A percentile compares a stretch with the other conserved stretches of the same genome.
These are phyloP conservation scores for Gobio occitaniae DNA, from an alignment of 2,797 vertebrate species.

Conservation along the genomic window DNA sequence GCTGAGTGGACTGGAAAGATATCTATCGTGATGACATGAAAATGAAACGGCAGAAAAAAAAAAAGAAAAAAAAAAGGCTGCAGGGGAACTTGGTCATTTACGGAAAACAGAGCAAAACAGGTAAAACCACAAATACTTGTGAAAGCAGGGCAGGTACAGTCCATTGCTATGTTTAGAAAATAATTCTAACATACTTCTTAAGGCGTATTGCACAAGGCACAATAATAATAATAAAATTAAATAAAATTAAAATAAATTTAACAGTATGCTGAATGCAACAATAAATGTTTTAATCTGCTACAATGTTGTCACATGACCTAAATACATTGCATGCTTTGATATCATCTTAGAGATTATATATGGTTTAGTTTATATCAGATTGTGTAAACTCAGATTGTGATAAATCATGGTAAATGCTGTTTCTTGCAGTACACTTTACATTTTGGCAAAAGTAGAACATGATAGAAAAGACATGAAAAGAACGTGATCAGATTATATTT, in stretches of 20 bases:
- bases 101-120: constrained; percentile 30
- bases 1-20: neutral
- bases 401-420: neutral
- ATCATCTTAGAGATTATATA: neutral
- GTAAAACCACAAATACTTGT: constrained; percentile 31
- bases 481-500: neutral
- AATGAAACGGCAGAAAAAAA: constrained; percentile 17
- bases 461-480: no score
- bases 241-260: neutral
- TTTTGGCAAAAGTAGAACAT: neutral
- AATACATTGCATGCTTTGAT: neutral
- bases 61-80: constrained; percentile 3
- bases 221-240: neutral
- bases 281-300: neutral
- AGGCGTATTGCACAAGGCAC: neutral
- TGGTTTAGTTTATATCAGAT: neutral
- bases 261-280: neutral
- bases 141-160: neutral
- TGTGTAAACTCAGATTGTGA: no score
- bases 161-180: neutral
- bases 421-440: neutral
- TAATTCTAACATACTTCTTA: neutral
- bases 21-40: constrained; percentile 12
- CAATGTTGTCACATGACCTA: neutral
- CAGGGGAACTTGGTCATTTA: constrained; percentile 23